phyloP scores from a whole-genome alignment of 30 jellyfish, hydroid and myxozoan genomes.

The Cassiopea xamachana region DNA sequence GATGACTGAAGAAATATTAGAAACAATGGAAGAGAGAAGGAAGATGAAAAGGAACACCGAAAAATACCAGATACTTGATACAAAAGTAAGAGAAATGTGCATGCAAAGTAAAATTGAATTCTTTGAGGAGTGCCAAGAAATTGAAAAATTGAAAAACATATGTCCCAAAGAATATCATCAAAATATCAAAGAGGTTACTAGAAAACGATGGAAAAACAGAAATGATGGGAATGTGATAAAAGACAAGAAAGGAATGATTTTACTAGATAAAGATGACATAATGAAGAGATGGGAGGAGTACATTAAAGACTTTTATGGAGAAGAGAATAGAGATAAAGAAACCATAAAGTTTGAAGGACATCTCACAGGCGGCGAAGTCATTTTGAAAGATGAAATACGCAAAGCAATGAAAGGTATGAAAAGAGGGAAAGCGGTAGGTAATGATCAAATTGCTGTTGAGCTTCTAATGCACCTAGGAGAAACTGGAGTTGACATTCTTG shows the following conservation, averaged over 20 bases:
- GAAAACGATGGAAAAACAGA: neutral
- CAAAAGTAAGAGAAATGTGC: neutral
- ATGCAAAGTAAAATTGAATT: neutral
- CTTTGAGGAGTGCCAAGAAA: neutral
- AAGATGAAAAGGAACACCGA: neutral
- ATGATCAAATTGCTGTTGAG: too few relatives aligned
- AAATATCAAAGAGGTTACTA: neutral
- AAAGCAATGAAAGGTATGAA: too few relatives aligned
- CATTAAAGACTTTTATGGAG: too few relatives aligned
- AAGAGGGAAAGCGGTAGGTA: too few relatives aligned
- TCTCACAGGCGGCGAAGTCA: too few relatives aligned
- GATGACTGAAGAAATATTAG: neutral
- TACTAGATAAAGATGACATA: neutral
- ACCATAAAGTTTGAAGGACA: too few relatives aligned
- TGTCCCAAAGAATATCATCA: neutral
- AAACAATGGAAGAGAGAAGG: neutral
- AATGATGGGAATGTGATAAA: neutral
- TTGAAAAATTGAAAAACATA: neutral
- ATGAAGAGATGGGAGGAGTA: neutral
- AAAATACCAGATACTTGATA: neutral
- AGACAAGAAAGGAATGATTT: neutral
- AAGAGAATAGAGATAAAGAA: too few relatives aligned
- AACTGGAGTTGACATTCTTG: too few relatives aligned
- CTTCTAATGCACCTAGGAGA: too few relatives aligned
- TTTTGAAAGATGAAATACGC: too few relatives aligned